Conservation (phyloP, 2,888 invertebrate species). For the Eugnorisma glareosa region DNA sequence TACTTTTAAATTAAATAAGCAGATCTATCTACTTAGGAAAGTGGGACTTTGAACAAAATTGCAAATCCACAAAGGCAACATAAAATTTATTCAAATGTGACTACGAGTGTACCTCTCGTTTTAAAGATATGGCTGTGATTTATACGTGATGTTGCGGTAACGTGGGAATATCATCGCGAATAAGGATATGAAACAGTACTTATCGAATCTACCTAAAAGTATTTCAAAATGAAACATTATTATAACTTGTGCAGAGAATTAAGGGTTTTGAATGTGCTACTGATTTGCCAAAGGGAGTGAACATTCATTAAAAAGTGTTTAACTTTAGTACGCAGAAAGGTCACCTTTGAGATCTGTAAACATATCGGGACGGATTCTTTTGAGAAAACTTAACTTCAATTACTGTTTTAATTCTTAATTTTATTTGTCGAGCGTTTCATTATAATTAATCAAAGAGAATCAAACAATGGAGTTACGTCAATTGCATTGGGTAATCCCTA, state of each 20-base stretch:
- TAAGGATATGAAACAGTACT: slow-evolving; percentile 45
- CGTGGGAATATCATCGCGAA: slow-evolving; percentile 49
- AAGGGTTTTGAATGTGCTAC: slow-evolving; percentile 5
- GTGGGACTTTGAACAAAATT: slow-evolving; percentile 55
- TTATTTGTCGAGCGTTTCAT: neutral
- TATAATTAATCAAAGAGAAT: neutral
- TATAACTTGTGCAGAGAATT: slow-evolving; percentile 15
- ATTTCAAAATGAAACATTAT: slow-evolving; percentile 6
- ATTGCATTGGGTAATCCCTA: neutral
- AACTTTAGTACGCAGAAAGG: slow-evolving; percentile 2
- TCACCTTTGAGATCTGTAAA: slow-evolving; percentile 3
- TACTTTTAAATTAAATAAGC: slow-evolving; percentile 36
- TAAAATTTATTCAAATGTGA: slow-evolving; percentile 66
- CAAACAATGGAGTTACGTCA: neutral
- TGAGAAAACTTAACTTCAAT: slow-evolving; percentile 2
- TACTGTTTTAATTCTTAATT: neutral
- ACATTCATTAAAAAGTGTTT: slow-evolving; percentile 29
- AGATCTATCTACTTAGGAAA: slow-evolving; percentile 49
- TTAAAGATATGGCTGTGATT: slow-evolving; percentile 62
- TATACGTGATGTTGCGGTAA: slow-evolving; percentile 51
- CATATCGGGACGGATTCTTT: neutral
- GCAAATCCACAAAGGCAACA: slow-evolving; percentile 61
- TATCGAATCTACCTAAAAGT: slow-evolving; percentile 34
- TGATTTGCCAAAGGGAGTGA: slow-evolving; percentile 29
- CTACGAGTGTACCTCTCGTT: slow-evolving; percentile 48